phyloP scores from a whole-genome alignment of 2,113 vertebrate genomes.

The human (Homo sapiens) region GRCh38 chr1:103440001-103440500 shows the following conservation, averaged over 20 bases:
- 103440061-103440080: conserved; percentile 57
- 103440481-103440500: not conserved
- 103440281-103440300: conserved; percentile 28
- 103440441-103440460: not conserved
- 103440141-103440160: conserved; percentile 61
- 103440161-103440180: conserved; percentile 51
- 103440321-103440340: not conserved
- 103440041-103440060: conserved; percentile 59
- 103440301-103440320: not conserved
- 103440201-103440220: conserved; percentile 52
- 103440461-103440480: not conserved
- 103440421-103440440: not conserved
- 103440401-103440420: not conserved
- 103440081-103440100: conserved; percentile 65
- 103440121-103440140: conserved; percentile 28
- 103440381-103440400: not conserved
- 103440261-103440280: not conserved
- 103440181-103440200: conserved; percentile 53
- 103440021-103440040: conserved; percentile 21
- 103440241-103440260: not conserved
- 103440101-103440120: conserved; percentile 59
- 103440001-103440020: conserved; percentile 42
- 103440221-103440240: conserved; percentile 36
- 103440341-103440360: conserved; percentile 1
- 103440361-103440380: conserved; percentile 27